Evolutionary conservation across 2,797 vertebrate species (phyloP).

Genomic region (Cheirogaleus major): DNA sequence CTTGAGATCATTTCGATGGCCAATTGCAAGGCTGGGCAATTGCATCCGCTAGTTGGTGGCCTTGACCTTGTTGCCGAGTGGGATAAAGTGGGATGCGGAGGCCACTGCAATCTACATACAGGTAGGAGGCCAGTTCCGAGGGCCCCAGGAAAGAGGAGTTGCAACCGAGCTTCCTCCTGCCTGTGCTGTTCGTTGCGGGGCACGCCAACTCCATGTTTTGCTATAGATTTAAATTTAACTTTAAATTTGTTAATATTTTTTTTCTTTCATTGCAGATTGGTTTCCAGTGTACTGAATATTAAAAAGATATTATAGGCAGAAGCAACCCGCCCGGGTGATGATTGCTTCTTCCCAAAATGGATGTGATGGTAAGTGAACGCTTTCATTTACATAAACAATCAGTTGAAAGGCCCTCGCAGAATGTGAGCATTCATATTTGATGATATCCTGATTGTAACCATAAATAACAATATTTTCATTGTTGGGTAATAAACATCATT

Average conservation of each 20-base stretch:
- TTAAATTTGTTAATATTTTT: not conserved
- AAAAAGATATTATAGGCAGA: conserved; percentile 66
- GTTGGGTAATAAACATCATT: conserved; percentile 69
- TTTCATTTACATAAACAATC: conserved; percentile 78
- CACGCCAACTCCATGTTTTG: rapidly evolving
- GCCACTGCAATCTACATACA: rapidly evolving
- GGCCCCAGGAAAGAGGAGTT: not conserved
- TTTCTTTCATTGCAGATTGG: conserved; percentile 42
- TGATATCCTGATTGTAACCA: conserved; percentile 63
- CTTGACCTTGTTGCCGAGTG: rapidly evolving
- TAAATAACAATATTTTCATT: conserved; percentile 72
- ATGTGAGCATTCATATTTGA: conserved; percentile 36
- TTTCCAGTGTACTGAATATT: conserved; percentile 74
- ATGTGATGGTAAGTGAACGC: conserved; percentile 44
- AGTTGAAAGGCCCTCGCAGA: conserved; percentile 9
- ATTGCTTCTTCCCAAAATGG: conserved; percentile 70
- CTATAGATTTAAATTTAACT: conserved; percentile 21
- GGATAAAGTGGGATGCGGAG: no score
- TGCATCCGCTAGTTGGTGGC: no score
- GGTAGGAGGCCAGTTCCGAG: rapidly evolving
- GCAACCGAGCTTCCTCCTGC: rapidly evolving
- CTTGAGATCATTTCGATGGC: no score
- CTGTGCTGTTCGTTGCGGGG: not conserved
- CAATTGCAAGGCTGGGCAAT: not conserved
- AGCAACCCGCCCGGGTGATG: conserved; percentile 58